phyloP scores from a whole-genome alignment of 1,140 invertebrate genomes.

The Drosophila miranda region DNA sequence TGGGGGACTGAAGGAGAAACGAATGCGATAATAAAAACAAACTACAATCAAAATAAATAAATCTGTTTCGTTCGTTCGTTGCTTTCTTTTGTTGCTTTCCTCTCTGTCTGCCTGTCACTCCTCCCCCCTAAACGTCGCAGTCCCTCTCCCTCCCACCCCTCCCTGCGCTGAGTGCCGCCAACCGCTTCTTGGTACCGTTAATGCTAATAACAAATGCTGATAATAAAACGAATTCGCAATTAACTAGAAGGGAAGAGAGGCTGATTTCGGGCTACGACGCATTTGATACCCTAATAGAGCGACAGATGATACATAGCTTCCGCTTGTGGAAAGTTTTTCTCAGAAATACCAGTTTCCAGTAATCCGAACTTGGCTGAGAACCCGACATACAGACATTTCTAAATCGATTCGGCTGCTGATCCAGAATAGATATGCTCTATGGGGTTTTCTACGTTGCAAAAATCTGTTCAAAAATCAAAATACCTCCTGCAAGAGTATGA shows the following conservation, averaged over 20 bases:
- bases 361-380: background rate
- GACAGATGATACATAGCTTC: too few species aligned
- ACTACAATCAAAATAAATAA: slow-evolving; percentile 63
- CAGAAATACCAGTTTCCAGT: slow-evolving; percentile 3
- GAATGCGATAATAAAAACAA: slow-evolving; percentile 67
- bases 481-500: too few species aligned
- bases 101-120: slow-evolving; percentile 13
- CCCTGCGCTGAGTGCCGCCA: slow-evolving; percentile 10
- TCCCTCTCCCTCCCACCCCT: too few species aligned
- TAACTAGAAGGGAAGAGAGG: slow-evolving; percentile 45
- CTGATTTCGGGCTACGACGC: too few species aligned
- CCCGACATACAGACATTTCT: slow-evolving; percentile 4
- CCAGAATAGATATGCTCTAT: too few species aligned
- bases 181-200: slow-evolving; percentile 15
- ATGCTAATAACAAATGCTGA: slow-evolving; percentile 64
- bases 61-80: slow-evolving; percentile 45
- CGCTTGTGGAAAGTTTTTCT: too few species aligned
- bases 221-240: slow-evolving; percentile 71
- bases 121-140: background rate
- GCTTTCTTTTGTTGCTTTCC: slow-evolving; percentile 48
- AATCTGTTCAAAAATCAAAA: too few species aligned
- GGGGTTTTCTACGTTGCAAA: too few species aligned
- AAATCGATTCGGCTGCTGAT: too few species aligned
- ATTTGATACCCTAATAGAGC: too few species aligned
- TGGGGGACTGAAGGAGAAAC: slow-evolving; percentile 18